Conservation (phyloP, 2,113 vertebrate species). For the Lampris incognitus region DNA sequence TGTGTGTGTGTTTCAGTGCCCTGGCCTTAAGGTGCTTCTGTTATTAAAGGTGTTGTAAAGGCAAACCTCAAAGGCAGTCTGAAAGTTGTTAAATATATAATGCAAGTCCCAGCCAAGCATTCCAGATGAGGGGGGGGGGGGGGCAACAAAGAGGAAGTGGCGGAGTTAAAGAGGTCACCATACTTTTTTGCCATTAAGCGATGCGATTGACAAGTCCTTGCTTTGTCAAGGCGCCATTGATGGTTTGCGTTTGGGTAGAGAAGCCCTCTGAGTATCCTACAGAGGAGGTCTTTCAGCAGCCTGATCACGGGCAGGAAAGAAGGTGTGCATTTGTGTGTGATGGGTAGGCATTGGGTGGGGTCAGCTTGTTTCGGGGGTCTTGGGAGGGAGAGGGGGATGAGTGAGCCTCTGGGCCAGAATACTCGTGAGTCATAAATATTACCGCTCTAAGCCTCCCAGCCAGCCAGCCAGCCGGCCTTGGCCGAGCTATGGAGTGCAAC, state of each 20-base stretch:
- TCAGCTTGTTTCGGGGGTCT: constrained; percentile 34
- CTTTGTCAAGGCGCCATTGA: constrained; percentile 50
- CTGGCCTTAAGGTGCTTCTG: constrained; percentile 27
- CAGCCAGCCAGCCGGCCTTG: constrained; percentile 23
- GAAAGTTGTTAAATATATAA: constrained; percentile 33
- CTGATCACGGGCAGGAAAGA: constrained; percentile 42
- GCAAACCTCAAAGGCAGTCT: constrained; percentile 32
- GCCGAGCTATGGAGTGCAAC: constrained; percentile 15
- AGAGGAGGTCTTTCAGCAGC: constrained; percentile 55
- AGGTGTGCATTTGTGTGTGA: constrained; percentile 17
- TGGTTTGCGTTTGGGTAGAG: constrained; percentile 14
- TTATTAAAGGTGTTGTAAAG: constrained; percentile 47
- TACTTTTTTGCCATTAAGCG: constrained; percentile 36
- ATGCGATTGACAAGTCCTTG: constrained; percentile 36
- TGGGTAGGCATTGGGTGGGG: constrained; percentile 27
- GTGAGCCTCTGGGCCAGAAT: constrained; percentile 36
- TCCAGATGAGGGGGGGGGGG: constrained; percentile 1
- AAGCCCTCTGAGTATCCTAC: constrained; percentile 29
- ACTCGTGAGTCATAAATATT: constrained; percentile 52
- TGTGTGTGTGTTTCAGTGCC: constrained; percentile 17
- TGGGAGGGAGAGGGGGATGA: background rate
- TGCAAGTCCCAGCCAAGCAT: constrained; percentile 20
- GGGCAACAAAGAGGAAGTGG: constrained; percentile 38
- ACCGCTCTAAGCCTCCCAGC: constrained; percentile 26
- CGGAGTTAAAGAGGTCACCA: constrained; percentile 16